These are phyloP conservation scores for Actinopyga echinites DNA, from an alignment of 53 echinoderm and acorn worm genomes.

Conservation along the genomic window DNA sequence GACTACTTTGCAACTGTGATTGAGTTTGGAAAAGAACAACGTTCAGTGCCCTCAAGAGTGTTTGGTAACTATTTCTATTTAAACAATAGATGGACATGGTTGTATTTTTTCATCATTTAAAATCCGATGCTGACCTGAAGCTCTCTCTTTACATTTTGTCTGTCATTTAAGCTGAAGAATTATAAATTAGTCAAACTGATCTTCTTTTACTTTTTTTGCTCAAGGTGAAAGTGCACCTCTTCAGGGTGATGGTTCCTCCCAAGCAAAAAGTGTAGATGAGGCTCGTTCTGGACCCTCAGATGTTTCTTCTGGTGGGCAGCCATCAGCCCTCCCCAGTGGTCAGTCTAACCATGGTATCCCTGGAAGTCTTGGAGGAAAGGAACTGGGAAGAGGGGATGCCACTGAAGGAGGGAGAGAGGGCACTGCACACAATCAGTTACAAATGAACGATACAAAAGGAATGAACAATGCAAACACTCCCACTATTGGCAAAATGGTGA, in stretches of 20 bases:
- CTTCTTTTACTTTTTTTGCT: background rate
- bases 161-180: too few species aligned
- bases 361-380: background rate
- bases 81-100: too few species aligned
- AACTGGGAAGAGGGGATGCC: background rate
- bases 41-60: too few species aligned
- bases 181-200: background rate
- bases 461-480: background rate
- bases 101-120: too few species aligned
- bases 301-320: background rate
- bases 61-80: too few species aligned
- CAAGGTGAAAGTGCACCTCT: background rate
- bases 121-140: too few species aligned
- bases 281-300: background rate
- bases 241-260: background rate
- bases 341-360: background rate
- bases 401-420: background rate
- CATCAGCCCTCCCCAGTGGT: conserved; percentile 21
- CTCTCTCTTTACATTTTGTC: too few species aligned
- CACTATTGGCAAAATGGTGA: background rate
- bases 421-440: background rate
- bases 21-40: too few species aligned
- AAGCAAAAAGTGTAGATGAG: background rate
- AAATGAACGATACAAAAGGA: background rate
- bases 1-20: too few species aligned